These are phyloP conservation scores for Nomada ruficornis DNA, from an alignment of 2,888 invertebrate species.

Conservation along the genomic window DNA sequence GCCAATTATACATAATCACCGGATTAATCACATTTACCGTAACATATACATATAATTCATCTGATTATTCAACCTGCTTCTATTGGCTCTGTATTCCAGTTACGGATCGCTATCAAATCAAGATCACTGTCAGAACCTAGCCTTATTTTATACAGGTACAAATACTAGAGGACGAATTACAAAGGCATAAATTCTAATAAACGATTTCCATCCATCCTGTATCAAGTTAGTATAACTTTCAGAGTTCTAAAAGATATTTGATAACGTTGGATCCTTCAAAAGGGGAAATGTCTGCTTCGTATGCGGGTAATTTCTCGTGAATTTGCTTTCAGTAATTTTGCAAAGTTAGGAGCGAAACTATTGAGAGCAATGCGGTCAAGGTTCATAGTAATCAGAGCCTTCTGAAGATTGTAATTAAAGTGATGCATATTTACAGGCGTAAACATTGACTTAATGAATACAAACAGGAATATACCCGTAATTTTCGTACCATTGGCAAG, in stretches of 20 bases:
- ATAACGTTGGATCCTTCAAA: not conserved
- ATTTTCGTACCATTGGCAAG: constrained; percentile 30
- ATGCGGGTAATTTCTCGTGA: constrained; percentile 16
- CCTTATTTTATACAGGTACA: too few relatives aligned
- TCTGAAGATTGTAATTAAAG: constrained; percentile 46
- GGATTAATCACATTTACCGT: too few relatives aligned
- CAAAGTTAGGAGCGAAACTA: not conserved
- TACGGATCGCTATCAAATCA: too few relatives aligned
- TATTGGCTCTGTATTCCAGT: too few relatives aligned
- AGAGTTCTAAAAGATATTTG: not conserved
- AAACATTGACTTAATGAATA: constrained; percentile 65
- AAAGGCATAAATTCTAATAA: not conserved
- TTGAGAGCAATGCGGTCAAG: not conserved
- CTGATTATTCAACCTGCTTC: too few relatives aligned
- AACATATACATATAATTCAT: too few relatives aligned
- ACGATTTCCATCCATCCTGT: not conserved
- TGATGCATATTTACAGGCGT: constrained; percentile 38
- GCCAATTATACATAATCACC: too few relatives aligned
- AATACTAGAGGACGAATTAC: too few relatives aligned
- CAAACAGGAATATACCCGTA: constrained; percentile 19
- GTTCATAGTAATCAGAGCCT: not conserved
- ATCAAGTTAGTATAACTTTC: not conserved
- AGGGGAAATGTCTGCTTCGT: not conserved
- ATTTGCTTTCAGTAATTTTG: constrained; percentile 3
- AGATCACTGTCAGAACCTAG: too few relatives aligned